These are phyloP conservation scores for Helicolenus hilgendorfi DNA, from an alignment of 2,797 vertebrate species.

Conservation along the genomic window DNA sequence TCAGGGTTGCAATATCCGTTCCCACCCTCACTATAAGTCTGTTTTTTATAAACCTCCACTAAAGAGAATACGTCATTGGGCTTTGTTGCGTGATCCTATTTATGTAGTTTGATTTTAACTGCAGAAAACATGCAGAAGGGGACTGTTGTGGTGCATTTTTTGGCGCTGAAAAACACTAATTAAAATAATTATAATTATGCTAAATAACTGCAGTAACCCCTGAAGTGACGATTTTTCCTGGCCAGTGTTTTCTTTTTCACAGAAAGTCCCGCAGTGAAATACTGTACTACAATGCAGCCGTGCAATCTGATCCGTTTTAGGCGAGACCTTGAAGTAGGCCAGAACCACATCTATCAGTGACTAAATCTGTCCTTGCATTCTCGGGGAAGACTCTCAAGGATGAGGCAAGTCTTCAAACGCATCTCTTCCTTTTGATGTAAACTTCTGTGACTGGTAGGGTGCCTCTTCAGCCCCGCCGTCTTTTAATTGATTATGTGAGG, in stretches of 20 bases:
- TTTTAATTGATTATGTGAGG: conserved; percentile 92
- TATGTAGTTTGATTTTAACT: background rate
- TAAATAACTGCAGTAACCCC: background rate
- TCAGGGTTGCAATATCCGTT: background rate
- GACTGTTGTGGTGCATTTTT: background rate
- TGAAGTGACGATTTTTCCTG: background rate
- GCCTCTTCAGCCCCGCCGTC: conserved; percentile 77
- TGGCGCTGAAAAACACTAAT: background rate
- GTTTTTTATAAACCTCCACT: background rate
- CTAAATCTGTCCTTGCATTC: conserved; percentile 89
- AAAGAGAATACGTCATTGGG: background rate
- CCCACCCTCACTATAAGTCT: background rate
- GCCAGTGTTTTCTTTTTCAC: conserved; percentile 26
- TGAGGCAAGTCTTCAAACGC: conserved; percentile 90
- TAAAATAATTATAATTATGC: background rate
- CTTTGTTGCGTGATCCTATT: background rate
- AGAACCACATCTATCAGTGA: conserved; percentile 90
- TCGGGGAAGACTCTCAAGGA: conserved; percentile 86
- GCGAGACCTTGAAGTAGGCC: conserved; percentile 87
- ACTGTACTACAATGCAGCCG: conserved; percentile 66
- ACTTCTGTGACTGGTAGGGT: conserved; percentile 85
- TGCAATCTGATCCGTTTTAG: conserved; percentile 83
- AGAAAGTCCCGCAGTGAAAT: conserved; percentile 60
- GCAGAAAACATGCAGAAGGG: background rate
- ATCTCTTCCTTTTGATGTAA: conserved; percentile 90